phyloP scores from a whole-genome alignment of 2,888 invertebrate species.

The Drosophila monieri region DNA sequence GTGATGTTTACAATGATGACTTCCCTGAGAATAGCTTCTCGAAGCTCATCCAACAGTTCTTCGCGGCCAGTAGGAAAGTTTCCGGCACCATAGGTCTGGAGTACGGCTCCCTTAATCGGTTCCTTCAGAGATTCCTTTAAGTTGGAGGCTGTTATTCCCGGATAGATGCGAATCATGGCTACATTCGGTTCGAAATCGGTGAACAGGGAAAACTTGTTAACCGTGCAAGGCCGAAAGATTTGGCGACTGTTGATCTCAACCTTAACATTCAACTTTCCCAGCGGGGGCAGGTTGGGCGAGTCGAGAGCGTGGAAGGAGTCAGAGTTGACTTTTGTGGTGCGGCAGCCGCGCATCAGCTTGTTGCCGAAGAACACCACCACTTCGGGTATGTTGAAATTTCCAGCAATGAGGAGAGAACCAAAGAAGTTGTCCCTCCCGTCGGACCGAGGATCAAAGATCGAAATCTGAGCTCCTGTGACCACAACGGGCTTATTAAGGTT shows the following conservation, averaged over 20 bases:
- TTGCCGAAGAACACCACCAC: conserved; percentile 96
- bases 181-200: conserved; percentile 92
- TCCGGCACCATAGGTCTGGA: conserved; percentile 96
- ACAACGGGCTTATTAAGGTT: conserved; percentile 96
- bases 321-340: conserved; percentile 80
- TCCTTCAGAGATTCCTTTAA: conserved; percentile 89
- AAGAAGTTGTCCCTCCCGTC: conserved; percentile 97
- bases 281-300: conserved; percentile 91
- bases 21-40: conserved; percentile 89
- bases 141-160: conserved; percentile 92
- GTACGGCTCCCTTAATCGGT: conserved; percentile 91
- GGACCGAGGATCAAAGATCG: conserved; percentile 95
- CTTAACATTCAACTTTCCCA: conserved; percentile 92
- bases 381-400: conserved; percentile 94
- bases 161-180: conserved; percentile 93
- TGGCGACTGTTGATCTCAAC: conserved; percentile 85
- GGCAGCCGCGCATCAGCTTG: conserved; percentile 94
- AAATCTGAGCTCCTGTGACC: conserved; percentile 97
- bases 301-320: conserved; percentile 81
- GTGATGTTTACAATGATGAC: conserved; percentile 96
- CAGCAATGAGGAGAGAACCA: conserved; percentile 94
- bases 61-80: conserved; percentile 93
- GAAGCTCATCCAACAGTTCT: conserved; percentile 90
- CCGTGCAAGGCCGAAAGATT: conserved; percentile 86
- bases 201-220: conserved; percentile 89